phyloP scores from a whole-genome alignment of 2,113 vertebrate genomes.

The Abramis brama region DNA sequence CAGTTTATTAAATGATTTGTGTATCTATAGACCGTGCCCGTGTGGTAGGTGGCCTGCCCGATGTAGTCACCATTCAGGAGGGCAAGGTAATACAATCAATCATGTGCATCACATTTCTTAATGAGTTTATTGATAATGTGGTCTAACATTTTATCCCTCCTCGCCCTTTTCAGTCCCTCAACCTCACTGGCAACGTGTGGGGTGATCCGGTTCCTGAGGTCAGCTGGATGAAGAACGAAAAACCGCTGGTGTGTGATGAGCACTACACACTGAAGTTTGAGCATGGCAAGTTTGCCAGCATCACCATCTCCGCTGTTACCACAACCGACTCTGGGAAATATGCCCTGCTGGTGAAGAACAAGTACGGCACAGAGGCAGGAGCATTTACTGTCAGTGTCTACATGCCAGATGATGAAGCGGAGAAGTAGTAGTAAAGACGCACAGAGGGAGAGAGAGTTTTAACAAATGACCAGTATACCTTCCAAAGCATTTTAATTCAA shows the following conservation, averaged over 20 bases:
- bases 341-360: constrained; percentile 93
- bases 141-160: background rate
- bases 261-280: constrained; percentile 87
- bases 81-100: constrained; percentile 86
- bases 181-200: constrained; percentile 96
- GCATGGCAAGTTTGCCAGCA: constrained; percentile 88
- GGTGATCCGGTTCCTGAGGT: constrained; percentile 92
- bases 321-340: constrained; percentile 92
- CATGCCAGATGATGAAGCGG: constrained; percentile 87
- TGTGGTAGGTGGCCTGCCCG: constrained; percentile 93
- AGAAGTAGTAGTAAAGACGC: constrained; percentile 69
- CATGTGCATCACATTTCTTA: background rate
- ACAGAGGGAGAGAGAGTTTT: constrained; percentile 15
- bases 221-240: constrained; percentile 94
- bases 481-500: constrained; percentile 68
- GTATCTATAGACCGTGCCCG: constrained; percentile 88
- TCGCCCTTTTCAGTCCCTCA: constrained; percentile 82
- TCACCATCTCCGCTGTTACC: constrained; percentile 82
- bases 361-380: constrained; percentile 90
- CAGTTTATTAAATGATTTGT: constrained; percentile 32
- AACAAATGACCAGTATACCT: constrained; percentile 54
- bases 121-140: background rate
- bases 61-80: constrained; percentile 98
- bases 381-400: constrained; percentile 97
- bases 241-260: constrained; percentile 75